Evolutionary conservation across 2,888 invertebrate genomes (phyloP), one percentile per base, ranked within the genome.

Genomic region (Aphidoletes aphidimyza): DNA sequence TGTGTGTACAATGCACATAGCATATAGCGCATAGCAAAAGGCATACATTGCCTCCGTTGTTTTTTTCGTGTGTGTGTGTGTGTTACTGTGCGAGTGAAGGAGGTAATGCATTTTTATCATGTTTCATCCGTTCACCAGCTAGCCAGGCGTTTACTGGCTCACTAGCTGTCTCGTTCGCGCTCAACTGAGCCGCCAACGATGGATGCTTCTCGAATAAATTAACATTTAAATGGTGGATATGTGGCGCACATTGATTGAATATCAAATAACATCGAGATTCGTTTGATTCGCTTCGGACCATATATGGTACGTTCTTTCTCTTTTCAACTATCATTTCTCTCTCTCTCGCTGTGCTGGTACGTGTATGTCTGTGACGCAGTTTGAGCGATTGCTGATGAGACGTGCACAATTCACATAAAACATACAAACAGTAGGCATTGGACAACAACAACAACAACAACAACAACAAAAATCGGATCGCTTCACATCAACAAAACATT

Each of bases 161-260:
- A 30, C 17, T 30, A 9, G 26, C 69, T 30, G 30, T 54, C 69
- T 2, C 69, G 8, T 30, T 69, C 69, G 0, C 54, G 17, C 17
- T 47, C 19, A 17, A 9, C 2, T 47, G 6, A n/a, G 1, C 2
- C 22, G 54, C 14, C n/a, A n/a, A n/a, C 69, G 69, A 34, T 69
- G 69, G 69, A 69, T 69, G 69, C 69, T 69, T 69, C 69, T 69
- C 30, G 69, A 69, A 69, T 69, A 69, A 69, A 69, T 69, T 69
- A 69, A 69, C 69, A 69, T 69, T 69, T 69, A 69, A 69, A 69
- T 69, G 34, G 69, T 69, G 30, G 69, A 69, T 69, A 69, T 69
- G 69, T 69, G 69, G 69, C 69, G 69, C 69, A 69, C 69, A 69
- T 69, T 69, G 69, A 69, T 69, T 69, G 69, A 69, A 69, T 69